Evolutionary conservation across 2,113 vertebrate species (phyloP).

Genomic region (Eublepharis macularius): DNA sequence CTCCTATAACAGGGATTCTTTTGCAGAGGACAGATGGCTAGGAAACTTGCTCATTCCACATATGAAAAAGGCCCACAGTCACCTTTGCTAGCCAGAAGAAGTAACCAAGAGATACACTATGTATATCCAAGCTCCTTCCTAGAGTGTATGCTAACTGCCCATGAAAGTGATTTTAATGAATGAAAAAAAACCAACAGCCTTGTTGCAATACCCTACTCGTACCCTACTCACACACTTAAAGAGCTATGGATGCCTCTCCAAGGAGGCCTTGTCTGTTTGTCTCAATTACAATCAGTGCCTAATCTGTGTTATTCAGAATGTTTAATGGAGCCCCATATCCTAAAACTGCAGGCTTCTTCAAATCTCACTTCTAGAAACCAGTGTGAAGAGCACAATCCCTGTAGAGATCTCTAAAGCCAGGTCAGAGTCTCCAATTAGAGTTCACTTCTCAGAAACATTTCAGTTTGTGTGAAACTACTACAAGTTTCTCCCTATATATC

Average conservation of each 20-base stretch:
- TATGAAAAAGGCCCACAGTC: background rate
- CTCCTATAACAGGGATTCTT: background rate
- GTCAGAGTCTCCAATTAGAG: background rate
- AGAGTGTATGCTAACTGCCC: background rate
- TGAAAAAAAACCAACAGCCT: background rate
- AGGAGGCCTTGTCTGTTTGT: background rate
- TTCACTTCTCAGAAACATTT: background rate
- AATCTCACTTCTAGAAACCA: background rate
- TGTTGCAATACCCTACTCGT: background rate
- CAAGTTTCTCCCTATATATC: background rate
- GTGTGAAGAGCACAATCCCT: background rate
- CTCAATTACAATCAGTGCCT: background rate
- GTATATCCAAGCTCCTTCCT: background rate
- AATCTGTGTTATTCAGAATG: background rate
- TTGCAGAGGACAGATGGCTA: too few species aligned
- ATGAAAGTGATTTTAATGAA: background rate
- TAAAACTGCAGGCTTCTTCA: background rate
- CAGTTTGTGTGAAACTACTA: background rate
- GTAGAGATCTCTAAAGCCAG: background rate
- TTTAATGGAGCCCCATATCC: background rate
- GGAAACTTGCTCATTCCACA: background rate
- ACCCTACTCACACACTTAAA: background rate
- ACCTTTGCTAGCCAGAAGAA: background rate
- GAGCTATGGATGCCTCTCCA: background rate
- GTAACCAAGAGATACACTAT: background rate